Evolutionary conservation across 2,797 vertebrate genomes (phyloP).

Genomic region (Ptychadena robeensis): DNA sequence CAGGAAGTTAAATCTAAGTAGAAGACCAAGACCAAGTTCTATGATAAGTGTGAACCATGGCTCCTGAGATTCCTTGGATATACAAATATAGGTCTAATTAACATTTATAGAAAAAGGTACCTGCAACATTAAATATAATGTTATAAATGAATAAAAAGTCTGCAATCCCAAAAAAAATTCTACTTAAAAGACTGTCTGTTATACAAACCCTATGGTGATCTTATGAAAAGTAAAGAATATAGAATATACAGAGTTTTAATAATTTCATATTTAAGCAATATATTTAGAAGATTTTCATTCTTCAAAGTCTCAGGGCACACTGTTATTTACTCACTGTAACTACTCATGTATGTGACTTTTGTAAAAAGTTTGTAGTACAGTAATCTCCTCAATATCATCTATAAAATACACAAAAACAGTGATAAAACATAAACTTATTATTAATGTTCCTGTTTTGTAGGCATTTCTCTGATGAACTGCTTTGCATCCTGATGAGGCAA

Average conservation of each 20-base stretch:
- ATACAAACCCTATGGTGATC: too few relatives aligned
- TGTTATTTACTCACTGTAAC: neutral
- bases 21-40: too few relatives aligned
- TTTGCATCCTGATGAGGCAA: slow-evolving; percentile 57
- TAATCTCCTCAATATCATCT: neutral
- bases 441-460: slow-evolving; percentile 46
- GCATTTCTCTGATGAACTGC: slow-evolving; percentile 51
- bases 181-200: too few relatives aligned
- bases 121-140: too few relatives aligned
- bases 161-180: too few relatives aligned
- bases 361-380: neutral
- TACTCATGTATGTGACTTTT: neutral
- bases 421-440: slow-evolving; percentile 44
- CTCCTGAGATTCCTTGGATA: too few relatives aligned
- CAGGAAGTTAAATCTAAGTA: too few relatives aligned
- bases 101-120: too few relatives aligned
- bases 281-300: neutral
- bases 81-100: too few relatives aligned
- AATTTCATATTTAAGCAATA: neutral
- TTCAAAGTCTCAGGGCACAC: neutral
- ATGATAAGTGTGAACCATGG: too few relatives aligned
- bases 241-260: neutral
- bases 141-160: too few relatives aligned
- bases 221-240: too few relatives aligned
- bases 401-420: slow-evolving; percentile 30